Base-by-base conservation (phyloP, 2,797 vertebrate species). In the Halcyon smyrnensis region DNA sequence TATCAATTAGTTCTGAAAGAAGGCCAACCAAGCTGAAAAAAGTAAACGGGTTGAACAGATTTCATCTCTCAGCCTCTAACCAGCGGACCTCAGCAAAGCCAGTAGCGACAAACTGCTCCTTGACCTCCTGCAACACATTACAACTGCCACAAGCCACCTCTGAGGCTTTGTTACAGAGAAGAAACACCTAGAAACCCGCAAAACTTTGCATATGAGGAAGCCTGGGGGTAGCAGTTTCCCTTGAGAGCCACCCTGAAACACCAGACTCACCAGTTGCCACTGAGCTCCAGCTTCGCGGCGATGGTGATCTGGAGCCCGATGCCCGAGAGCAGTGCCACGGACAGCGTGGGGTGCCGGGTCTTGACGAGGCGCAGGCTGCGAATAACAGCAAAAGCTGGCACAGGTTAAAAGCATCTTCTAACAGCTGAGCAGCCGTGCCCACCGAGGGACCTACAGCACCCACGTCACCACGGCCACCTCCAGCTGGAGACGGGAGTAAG, bases 281-380 rank as follows among this genome's bases (percentile, higher is more conserved):
- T 71, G 87, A 97, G 91, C 41, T 94, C 81, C 78, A 97, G 84
- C 63, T 59, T 87, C 0, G 84, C 7, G 0, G 8, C 2, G 4
- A 92, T 36, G 43, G 28, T 34, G 39, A 96, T 7, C 41, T 90
- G 93, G 45, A 79, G 23, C 32, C 95, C 96, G 0, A 93, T 67
- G 11, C 79, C 87, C 1, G 82, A 36, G 60, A 87, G 65, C 67
- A 96, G 79, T 16, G 15, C 15, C 62, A 95, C 46, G 0, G 76
- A 76, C 56, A 92, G 37, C 54, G 2, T 53, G 77, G 89, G 82
- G 28, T 80, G 8, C 15, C 2, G 13, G 11, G 43, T 53, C 43
- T 50, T 48, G 39, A 57, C 67, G 15, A 97, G 82, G 50, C 68
- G 91, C 12, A 97, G 90, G 15, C 97, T 97, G 95, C 65, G 32